These are phyloP conservation scores for Athetis lepigone DNA, from an alignment of 2,888 invertebrate genomes.

Conservation along the genomic window DNA sequence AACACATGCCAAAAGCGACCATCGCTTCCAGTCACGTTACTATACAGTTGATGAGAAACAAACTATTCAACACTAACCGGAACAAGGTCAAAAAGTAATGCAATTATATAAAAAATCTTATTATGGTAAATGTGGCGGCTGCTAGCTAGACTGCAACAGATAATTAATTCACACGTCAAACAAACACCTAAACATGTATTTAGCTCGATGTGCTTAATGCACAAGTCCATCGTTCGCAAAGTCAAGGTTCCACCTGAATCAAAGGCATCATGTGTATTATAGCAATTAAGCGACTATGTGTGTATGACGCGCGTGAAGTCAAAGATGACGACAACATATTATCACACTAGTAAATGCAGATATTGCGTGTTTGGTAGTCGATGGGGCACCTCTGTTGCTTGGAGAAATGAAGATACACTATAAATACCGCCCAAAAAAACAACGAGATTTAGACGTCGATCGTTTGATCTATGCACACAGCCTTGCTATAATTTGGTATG, in stretches of 20 bases:
- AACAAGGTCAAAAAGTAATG: conserved; percentile 77
- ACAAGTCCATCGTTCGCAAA: conserved; percentile 45
- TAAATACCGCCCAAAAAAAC: conserved; percentile 24
- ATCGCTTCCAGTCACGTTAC: conserved; percentile 71
- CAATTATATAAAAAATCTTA: conserved; percentile 54
- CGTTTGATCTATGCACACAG: background rate
- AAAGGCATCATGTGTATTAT: conserved; percentile 23
- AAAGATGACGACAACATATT: conserved; percentile 35
- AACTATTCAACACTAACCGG: conserved; percentile 63
- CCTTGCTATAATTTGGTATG: background rate
- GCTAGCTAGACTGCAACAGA: conserved; percentile 17
- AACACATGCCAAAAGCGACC: conserved; percentile 76
- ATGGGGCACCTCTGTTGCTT: conserved; percentile 15
- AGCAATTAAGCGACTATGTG: conserved; percentile 36
- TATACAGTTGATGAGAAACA: conserved; percentile 76
- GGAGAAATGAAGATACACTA: conserved; percentile 30
- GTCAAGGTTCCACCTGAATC: conserved; percentile 41
- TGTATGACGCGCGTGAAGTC: conserved; percentile 22
- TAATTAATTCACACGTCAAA: conserved; percentile 32
- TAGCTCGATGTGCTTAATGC: conserved; percentile 56
- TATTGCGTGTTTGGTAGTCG: conserved; percentile 21
- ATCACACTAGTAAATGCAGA: conserved; percentile 37
- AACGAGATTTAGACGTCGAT: conserved; percentile 1
- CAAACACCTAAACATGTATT: conserved; percentile 1
- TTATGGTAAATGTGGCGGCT: conserved; percentile 6